A percentile compares a stretch with the other conserved stretches of the same genome.
phyloP scores from a whole-genome alignment of 35 echinoderm and acorn worm genomes.

The Heliocidaris tuberculata region DNA sequence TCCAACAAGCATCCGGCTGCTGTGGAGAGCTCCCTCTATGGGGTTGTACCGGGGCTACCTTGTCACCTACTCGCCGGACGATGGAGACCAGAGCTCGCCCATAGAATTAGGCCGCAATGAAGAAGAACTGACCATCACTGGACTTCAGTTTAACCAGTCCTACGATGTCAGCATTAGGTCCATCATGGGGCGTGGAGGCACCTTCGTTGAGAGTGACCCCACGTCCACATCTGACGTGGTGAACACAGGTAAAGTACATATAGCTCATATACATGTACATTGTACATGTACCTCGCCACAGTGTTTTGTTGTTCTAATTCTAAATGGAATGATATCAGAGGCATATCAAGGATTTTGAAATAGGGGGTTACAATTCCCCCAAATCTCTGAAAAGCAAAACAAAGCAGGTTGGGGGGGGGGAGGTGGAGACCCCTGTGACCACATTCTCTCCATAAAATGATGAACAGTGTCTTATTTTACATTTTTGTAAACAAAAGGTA shows the following conservation, averaged over 20 bases:
- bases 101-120: neutral
- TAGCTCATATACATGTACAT: too few species aligned
- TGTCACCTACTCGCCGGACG: neutral
- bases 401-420: too few species aligned
- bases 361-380: too few species aligned
- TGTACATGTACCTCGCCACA: neutral
- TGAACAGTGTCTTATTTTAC: too few species aligned
- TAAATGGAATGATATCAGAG: too few species aligned
- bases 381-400: too few species aligned
- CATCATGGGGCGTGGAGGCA: neutral
- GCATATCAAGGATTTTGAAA: too few species aligned
- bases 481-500: too few species aligned
- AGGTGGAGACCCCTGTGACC: too few species aligned
- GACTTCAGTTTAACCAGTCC: neutral
- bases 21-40: neutral
- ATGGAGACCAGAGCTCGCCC: slow-evolving; percentile 27
- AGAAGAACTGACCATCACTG: slow-evolving; percentile 29
- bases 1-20: neutral
- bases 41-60: neutral
- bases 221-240: neutral
- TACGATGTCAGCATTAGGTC: neutral
- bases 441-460: too few species aligned
- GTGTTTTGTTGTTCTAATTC: too few species aligned
- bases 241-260: neutral
- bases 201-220: neutral